Base-by-base conservation (phyloP, 2,888 invertebrate species). In the Tortrix viridana region DNA sequence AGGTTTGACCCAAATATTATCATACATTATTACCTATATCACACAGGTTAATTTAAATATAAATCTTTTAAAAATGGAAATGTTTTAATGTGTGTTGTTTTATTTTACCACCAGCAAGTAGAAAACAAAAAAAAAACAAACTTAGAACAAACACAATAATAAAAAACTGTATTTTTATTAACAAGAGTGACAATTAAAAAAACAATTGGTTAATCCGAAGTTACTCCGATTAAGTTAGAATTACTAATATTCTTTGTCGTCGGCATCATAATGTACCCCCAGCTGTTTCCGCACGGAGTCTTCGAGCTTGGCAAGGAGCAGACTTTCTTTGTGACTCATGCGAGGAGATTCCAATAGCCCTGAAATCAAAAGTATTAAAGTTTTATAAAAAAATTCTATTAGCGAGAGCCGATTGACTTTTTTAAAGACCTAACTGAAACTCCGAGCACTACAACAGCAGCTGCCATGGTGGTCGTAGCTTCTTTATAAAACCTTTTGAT, bases 251-350 rank as follows among this genome's bases (percentile, higher is more conserved):
- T 84, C 78, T 65, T 79, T 67, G 49, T 90, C 81, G 77, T 95
- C 94, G 9, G 82, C 92, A 43, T 92, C 89, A 73, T 90, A 95
- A 23, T 85, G 84, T 0, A 95, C 95, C 1, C 95, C 95, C 49
- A 96, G 71, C 85, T 96, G 95, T 67, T 91, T 92, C 16, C 96
- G 91, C 47, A 96, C 88, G 43, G 93, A 92, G 74, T 97, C 96
- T 87, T 95, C 93, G n/a, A 96, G 91, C 71, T 94, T 93, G 0
- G 96, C 95, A 59, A 96, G 82, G n/a, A 93, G 77, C 37, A 96
- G 85, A 60, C 95, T 95, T 48, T 96, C 95, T 18, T 93, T 89
- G 69, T 95, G 95, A 3, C 94, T 82, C 74, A 97, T 93, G 43
- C 88, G 87, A 0, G 94, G 93, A 59, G 96, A 95, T 82, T 97